phyloP scores from a whole-genome alignment of 2,888 invertebrate species.

The Drosophila crucigera region DNA sequence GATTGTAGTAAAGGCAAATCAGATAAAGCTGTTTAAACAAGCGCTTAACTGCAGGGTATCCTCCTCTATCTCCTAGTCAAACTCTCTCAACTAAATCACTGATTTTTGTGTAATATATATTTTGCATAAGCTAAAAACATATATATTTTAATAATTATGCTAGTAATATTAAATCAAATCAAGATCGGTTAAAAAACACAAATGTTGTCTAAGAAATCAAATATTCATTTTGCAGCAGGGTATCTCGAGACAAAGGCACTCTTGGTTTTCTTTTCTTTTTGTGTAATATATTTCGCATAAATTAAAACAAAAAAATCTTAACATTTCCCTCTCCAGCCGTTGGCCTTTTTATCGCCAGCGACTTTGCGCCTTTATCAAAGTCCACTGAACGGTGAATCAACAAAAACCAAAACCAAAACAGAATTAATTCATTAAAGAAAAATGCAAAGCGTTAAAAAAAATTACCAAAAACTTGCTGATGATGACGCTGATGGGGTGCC shows the following conservation, averaged over 20 bases:
- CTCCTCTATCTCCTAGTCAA: neutral
- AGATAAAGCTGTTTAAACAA: neutral
- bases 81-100: neutral
- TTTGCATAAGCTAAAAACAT: neutral
- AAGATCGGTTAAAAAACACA: neutral
- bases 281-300: constrained; percentile 70
- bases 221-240: neutral
- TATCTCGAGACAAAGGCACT: neutral
- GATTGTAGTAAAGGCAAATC: neutral
- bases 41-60: no score
- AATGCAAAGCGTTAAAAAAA: constrained; percentile 80
- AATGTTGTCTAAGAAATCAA: neutral
- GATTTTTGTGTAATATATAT: neutral
- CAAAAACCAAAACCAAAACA: constrained; percentile 78
- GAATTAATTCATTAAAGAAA: constrained; percentile 84
- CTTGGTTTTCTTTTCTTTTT: constrained; percentile 13
- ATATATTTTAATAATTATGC: neutral
- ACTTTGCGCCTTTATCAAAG: constrained; percentile 79
- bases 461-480: constrained; percentile 55
- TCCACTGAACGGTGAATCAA: constrained; percentile 81
- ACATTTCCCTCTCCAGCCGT: constrained; percentile 26
- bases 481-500: constrained; percentile 41
- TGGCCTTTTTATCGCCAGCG: constrained; percentile 69
- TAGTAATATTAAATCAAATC: no score
- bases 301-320: constrained; percentile 56